phyloP scores from a whole-genome alignment of 2,113 vertebrate genomes.

The Bettongia penicillata region DNA sequence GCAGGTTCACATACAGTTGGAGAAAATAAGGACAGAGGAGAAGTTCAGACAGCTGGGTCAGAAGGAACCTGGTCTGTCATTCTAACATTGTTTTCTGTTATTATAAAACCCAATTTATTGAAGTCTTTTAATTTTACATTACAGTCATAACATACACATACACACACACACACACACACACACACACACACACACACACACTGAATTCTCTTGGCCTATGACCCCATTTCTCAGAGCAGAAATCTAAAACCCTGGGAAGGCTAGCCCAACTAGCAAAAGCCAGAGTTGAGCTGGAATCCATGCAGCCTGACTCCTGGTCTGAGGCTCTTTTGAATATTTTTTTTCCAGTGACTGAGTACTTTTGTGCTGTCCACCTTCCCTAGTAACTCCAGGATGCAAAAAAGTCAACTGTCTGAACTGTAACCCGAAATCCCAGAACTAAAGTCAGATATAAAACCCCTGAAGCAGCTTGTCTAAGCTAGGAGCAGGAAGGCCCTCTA shows the following conservation, averaged over 20 bases:
- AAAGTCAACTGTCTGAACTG: too few relatives aligned
- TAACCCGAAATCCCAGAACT: too few relatives aligned
- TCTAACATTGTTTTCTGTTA: not conserved
- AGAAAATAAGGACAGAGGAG: not conserved
- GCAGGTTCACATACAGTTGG: not conserved
- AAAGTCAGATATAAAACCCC: too few relatives aligned
- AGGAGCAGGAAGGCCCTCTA: too few relatives aligned
- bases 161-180: too few relatives aligned
- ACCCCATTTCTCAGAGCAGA: not conserved
- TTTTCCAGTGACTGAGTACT: not conserved
- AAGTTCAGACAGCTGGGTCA: not conserved
- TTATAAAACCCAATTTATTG: not conserved
- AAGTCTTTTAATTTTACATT: not conserved
- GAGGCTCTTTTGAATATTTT: not conserved
- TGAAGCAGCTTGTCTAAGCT: too few relatives aligned
- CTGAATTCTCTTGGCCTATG: not conserved
- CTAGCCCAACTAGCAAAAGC: not conserved
- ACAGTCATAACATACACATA: not conserved
- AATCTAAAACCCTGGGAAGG: not conserved
- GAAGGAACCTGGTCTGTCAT: not conserved
- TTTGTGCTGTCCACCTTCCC: not conserved
- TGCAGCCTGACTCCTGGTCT: not conserved
- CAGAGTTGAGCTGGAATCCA: too few relatives aligned
- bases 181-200: not conserved
- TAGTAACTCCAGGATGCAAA: not conserved